Evolutionary conservation across 1,140 invertebrate genomes (phyloP), one percentile per base, ranked within the genome.

Genomic region (Conus ventricosus): DNA sequence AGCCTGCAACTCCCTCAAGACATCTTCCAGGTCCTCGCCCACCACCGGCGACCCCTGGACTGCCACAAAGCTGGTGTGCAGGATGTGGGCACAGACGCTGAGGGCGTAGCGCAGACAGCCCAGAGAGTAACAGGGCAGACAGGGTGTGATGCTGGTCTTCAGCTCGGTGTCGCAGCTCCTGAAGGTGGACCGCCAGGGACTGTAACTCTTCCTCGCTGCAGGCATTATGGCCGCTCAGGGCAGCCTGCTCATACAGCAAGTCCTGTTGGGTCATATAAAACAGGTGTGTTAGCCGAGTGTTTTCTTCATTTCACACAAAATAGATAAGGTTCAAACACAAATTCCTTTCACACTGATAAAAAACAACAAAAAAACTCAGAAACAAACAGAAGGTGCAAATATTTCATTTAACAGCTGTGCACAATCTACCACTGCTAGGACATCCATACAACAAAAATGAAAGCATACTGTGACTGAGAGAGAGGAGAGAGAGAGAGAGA

Each of bases 81-180:
- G 13, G 15, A 53, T 53, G 53, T 53, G 7, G 17, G 23, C 81
- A 53, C 81, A 83, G 0, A 23, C 15, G 6, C 15, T 53, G n/a
- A 83, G 81, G 27, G 81, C 51, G 10, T 83, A 83, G 39, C 81
- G 81, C 53, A 83, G 81, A 53, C 15, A 23, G 8, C 25, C 81
- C 25, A 83, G 53, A 17, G 53, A 39, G 81, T 55, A 83, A 83
- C 17, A 51, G 1, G 39, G 53, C 20, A 11, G 39, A 10, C 53
- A 83, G 13, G 15, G 81, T 55, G 10, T 51, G 53, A 53, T 55
- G 39, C 53, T 51, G 53, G 81, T 11, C 20, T 51, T 55, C 17
- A n/a, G 53, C 23, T 15, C n/a, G 23, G 81, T 17, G 81, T 53
- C 23, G 25, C 81, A 83, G 27, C n/a, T 51, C 13, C 8, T 55